Conservation (phyloP, 2,113 vertebrate species). For the Agelaius phoeniceus region DNA sequence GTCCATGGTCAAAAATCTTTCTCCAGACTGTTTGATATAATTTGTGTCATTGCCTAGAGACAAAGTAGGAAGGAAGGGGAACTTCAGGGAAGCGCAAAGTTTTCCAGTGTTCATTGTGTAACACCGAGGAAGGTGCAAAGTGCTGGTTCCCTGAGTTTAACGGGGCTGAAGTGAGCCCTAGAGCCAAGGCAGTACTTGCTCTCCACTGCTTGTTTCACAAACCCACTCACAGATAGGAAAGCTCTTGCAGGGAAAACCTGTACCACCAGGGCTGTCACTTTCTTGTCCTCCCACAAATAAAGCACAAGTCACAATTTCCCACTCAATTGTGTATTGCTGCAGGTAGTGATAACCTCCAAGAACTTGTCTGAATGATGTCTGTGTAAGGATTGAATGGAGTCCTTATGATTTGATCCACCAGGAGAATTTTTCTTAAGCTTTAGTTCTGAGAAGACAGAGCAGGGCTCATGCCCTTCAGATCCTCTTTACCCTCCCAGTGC, state of each 20-base stretch:
- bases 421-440: neutral
- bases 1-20: neutral
- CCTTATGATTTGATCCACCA: neutral
- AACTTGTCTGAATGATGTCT: neutral
- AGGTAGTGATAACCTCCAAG: neutral
- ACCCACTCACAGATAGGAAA: neutral
- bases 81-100: neutral
- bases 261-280: neutral
- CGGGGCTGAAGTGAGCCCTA: neutral
- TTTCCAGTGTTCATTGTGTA: neutral
- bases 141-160: neutral
- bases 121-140: neutral
- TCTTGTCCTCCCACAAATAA: neutral
- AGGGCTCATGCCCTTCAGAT: slow-evolving; percentile 46
- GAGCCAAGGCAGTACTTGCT: neutral
- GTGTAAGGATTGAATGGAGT: neutral
- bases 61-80: neutral
- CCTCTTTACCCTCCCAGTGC: slow-evolving; percentile 64
- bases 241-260: neutral
- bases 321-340: neutral
- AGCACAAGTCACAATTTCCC: neutral
- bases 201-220: neutral
- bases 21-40: fast-evolving
- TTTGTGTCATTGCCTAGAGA: neutral
- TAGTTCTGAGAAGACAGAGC: slow-evolving; percentile 8